These are phyloP conservation scores for Silurus meridionalis DNA, from an alignment of 2,113 vertebrate species.

Conservation along the genomic window DNA sequence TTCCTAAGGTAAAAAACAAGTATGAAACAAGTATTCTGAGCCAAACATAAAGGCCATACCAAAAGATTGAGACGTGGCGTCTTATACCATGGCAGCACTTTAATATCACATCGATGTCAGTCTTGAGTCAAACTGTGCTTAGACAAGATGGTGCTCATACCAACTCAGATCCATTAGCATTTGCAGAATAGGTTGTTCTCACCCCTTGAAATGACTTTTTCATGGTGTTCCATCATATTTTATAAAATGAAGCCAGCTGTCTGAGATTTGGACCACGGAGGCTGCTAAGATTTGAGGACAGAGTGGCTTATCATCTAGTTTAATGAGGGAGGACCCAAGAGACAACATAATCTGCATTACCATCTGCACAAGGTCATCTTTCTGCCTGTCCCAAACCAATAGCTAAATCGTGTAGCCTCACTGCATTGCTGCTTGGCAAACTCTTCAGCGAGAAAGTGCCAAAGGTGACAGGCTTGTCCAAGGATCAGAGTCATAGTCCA, in stretches of 20 bases:
- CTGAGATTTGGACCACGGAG: not conserved
- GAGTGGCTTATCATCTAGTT: conserved; percentile 13
- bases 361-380: conserved; percentile 15
- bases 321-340: conserved; percentile 5
- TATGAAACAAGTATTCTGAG: not conserved
- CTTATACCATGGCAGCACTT: not conserved
- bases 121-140: not conserved
- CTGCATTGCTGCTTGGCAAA: not conserved
- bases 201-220: not conserved
- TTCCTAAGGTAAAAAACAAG: not conserved
- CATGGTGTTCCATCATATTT: not conserved
- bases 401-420: not conserved
- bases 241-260: not conserved
- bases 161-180: not conserved
- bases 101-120: not conserved
- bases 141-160: not conserved
- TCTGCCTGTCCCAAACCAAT: conserved; percentile 6
- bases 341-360: not conserved
- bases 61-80: no score
- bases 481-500: not conserved
- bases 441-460: not conserved
- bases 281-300: not conserved
- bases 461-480: conserved; percentile 18
- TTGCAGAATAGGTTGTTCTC: not conserved
- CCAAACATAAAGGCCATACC: not conserved